Conservation (phyloP, 2,113 vertebrate species). For the Pipra filicauda region DNA sequence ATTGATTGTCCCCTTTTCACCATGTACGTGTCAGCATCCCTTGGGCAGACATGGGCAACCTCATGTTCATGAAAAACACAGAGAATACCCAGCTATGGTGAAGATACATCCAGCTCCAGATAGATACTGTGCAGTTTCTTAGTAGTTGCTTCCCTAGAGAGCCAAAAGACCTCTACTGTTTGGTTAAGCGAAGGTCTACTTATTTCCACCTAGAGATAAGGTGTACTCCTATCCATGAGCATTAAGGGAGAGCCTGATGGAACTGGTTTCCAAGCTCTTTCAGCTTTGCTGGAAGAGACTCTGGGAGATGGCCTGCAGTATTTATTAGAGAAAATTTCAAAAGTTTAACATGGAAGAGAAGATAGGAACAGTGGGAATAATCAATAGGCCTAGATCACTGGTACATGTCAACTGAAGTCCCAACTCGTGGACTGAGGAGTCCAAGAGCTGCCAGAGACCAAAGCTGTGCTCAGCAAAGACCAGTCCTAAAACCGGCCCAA, state of each 20-base stretch:
- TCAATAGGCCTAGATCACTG: fast-evolving
- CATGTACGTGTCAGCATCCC: fast-evolving
- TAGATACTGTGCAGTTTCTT: background rate
- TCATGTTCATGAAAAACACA: background rate
- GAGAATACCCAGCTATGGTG: background rate
- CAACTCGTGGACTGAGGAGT: background rate
- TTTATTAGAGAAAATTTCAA: background rate
- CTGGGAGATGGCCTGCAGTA: background rate
- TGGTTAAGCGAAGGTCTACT: background rate
- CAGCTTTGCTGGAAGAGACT: background rate
- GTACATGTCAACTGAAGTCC: background rate
- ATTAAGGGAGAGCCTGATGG: background rate
- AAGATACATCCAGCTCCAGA: background rate
- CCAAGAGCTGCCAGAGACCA: background rate
- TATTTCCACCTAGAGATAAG: background rate
- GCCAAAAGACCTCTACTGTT: background rate
- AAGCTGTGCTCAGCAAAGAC: background rate
- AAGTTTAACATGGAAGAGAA: background rate
- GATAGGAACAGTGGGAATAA: background rate
- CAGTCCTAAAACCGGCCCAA: background rate
- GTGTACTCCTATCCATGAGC: fast-evolving
- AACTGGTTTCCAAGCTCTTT: background rate
- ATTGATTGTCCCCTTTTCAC: background rate
- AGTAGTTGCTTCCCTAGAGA: background rate
- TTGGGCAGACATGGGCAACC: background rate